Evolutionary conservation across 2,797 vertebrate species (phyloP), one percentile per base, ranked within the genome.

Genomic region (Agapornis canus): DNA sequence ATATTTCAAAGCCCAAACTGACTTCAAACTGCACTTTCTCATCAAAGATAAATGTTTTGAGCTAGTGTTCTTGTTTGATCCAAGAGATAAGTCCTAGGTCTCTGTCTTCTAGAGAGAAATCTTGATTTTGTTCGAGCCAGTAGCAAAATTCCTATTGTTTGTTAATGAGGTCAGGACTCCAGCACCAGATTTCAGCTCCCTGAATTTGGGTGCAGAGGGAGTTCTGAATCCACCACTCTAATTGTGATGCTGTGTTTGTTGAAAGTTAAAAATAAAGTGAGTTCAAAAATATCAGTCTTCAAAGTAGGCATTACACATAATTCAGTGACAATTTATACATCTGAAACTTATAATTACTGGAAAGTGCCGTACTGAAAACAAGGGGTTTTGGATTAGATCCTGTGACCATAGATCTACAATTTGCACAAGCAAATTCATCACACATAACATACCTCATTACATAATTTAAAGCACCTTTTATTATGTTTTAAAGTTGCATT

Each of bases 41-140:
- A 90, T 96, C 91, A 96, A 94, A 95, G 95, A 91, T 96, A 91
- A 88, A 95, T 92, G 85, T 96, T 91, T 94, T 85, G 77, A 82
- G 85, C 72, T 91, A 64, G 45, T 88, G 92, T 78, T 91, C 87
- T 76, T 93, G 66, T 96, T 95, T 96, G 94, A 96, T 91, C 94
- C 87, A 84, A 83, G 82, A 90, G 89, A 72, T 85, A 86, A 79
- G 26, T 92, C 69, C 37, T 63, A 81, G 43, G 76, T 79, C 65
- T 93, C 68, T 78, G 65, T 57, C 76, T 95, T 93, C 61, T 54
- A 11, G 68, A 92, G 45, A 57, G 72, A 90, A 95, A 93, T 95
- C 86, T 82, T 95, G 83, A 93, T 90, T 95, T 94, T 70, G 82
- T 94, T 82, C 86, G 77, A 95, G 93, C 92, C 94, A 85, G 78